phyloP scores from a whole-genome alignment of 1,140 invertebrate genomes.

The Drosophila grimshawi region DNA sequence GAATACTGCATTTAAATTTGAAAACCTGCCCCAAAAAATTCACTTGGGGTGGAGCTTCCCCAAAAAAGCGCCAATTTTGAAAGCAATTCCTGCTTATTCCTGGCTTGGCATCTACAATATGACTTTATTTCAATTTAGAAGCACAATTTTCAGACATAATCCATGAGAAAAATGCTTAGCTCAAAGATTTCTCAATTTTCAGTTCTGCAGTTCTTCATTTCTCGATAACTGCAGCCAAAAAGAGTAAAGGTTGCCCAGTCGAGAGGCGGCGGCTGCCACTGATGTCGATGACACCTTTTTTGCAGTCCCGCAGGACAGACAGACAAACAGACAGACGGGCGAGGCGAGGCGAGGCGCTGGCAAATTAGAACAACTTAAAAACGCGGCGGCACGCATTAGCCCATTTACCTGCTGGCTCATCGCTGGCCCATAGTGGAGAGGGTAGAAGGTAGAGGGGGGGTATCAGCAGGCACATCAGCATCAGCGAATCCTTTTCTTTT shows the following conservation, averaged over 20 bases:
- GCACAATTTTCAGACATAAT: no score
- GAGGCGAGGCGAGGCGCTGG: constrained; percentile 21
- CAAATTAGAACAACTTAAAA: constrained; percentile 81
- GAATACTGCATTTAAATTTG: no score
- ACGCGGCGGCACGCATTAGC: constrained; percentile 77
- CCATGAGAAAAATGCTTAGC: no score
- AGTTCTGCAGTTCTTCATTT: neutral
- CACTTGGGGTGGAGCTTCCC: no score
- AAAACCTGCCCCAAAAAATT: no score
- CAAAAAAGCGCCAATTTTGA: no score
- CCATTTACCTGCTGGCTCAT: constrained; percentile 23
- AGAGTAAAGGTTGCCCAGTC: constrained; percentile 2
- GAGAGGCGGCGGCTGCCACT: neutral
- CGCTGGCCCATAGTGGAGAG: neutral
- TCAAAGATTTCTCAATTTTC: neutral
- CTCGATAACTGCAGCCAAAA: neutral
- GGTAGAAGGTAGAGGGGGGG: neutral
- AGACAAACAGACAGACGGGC: neutral
- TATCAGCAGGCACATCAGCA: constrained; percentile 21
- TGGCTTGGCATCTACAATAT: no score
- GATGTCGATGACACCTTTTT: constrained; percentile 59
- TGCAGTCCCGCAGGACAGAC: constrained; percentile 6
- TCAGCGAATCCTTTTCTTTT: constrained; percentile 53
- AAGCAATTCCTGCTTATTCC: no score
- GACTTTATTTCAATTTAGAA: no score